phyloP scores from a whole-genome alignment of 2,113 vertebrate species.

The Tragelaphus buxtoni region DNA sequence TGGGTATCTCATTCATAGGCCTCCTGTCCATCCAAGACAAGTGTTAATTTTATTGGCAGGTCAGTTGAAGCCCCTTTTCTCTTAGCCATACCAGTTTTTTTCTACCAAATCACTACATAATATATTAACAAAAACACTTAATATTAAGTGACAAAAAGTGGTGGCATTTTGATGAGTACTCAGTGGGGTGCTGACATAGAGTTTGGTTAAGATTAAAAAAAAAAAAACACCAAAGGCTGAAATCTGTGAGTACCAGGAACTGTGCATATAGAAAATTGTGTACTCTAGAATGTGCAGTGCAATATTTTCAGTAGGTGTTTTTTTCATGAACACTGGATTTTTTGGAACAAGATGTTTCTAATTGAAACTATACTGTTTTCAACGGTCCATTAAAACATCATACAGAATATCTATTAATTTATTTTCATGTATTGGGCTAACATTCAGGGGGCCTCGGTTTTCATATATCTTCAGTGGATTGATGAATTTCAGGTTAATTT shows the following conservation, averaged over 20 bases:
- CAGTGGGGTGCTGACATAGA: not conserved
- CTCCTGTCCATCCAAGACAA: conserved; percentile 16
- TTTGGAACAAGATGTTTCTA: conserved; percentile 49
- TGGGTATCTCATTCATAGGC: conserved; percentile 18
- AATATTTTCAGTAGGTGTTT: conserved; percentile 49
- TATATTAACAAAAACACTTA: conserved; percentile 11
- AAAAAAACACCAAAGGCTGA: conserved; percentile 50
- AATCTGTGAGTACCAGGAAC: not conserved
- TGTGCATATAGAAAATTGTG: conserved; percentile 7
- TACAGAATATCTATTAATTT: conserved; percentile 47
- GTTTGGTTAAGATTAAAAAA: not conserved
- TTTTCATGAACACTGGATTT: conserved; percentile 44
- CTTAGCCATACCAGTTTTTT: not conserved
- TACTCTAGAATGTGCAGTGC: conserved; percentile 27
- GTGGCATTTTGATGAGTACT: not conserved
- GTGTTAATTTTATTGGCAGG: conserved; percentile 37
- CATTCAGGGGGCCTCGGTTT: conserved; percentile 48
- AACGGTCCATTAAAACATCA: conserved; percentile 34
- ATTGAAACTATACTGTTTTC: conserved; percentile 39
- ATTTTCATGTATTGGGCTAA: conserved; percentile 46
- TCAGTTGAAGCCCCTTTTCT: conserved; percentile 47
- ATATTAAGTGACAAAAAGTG: conserved; percentile 23
- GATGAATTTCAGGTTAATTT: conserved; percentile 69
- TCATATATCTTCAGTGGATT: conserved; percentile 60
- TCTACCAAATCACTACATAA: not conserved